These are phyloP conservation scores for Hydrotaea diabolus DNA, from an alignment of 2,888 invertebrate genomes.

Conservation along the genomic window DNA sequence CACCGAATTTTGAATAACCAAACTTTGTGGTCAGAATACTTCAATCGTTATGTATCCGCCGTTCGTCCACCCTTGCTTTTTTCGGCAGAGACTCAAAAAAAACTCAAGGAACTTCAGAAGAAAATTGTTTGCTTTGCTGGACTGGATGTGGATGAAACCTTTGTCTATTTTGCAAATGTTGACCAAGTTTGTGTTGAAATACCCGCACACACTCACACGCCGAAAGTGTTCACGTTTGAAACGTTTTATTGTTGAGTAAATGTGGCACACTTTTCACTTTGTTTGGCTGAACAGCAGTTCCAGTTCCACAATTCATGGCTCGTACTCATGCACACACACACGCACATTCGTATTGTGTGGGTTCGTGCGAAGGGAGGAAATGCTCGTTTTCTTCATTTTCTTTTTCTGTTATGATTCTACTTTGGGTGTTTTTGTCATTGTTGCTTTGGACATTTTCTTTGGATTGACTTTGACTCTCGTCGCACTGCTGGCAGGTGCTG, in stretches of 20 bases:
- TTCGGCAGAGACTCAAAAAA: too few relatives aligned
- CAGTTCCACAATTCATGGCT: neutral
- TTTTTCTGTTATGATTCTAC: slow-evolving; percentile 10
- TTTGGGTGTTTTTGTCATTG: slow-evolving; percentile 25
- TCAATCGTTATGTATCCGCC: too few relatives aligned
- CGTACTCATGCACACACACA: neutral
- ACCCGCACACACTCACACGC: neutral
- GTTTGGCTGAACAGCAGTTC: neutral
- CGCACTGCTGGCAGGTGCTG: neutral
- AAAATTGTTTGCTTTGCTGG: too few relatives aligned
- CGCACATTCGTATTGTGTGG: slow-evolving; percentile 16
- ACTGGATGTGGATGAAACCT: slow-evolving; percentile 2
- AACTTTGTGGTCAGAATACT: too few relatives aligned
- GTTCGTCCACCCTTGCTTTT: too few relatives aligned
- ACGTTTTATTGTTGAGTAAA: neutral
- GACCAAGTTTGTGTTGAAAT: neutral
- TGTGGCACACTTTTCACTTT: neutral
- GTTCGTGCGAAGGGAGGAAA: slow-evolving; percentile 26
- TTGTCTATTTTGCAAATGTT: neutral
- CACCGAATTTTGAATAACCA: too few relatives aligned
- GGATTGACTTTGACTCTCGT: slow-evolving; percentile 56
- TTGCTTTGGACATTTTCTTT: slow-evolving; percentile 33
- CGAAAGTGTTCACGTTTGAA: neutral
- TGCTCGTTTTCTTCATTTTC: neutral
- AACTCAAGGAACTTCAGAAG: too few relatives aligned